These are phyloP conservation scores for Tuta absoluta DNA, from an alignment of 2,888 invertebrate species.

Conservation along the genomic window DNA sequence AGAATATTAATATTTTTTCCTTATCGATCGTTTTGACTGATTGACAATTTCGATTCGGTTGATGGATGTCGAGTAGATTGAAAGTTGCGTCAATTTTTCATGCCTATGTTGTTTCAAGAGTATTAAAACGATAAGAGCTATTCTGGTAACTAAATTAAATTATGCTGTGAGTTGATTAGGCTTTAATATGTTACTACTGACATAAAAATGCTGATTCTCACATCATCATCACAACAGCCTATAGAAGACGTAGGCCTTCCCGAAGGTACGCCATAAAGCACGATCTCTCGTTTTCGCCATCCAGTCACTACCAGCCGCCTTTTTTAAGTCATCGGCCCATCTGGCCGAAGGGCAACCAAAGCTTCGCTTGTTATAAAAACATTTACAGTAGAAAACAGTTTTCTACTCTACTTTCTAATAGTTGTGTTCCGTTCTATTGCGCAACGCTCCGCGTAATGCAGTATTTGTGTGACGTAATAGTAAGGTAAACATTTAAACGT, in stretches of 20 bases:
- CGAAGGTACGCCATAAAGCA: too few relatives aligned
- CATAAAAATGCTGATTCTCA: too few relatives aligned
- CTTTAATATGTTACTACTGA: too few relatives aligned
- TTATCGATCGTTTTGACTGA: slow-evolving; percentile 19
- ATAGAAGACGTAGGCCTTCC: too few relatives aligned
- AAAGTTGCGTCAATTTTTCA: neutral
- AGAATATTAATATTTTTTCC: neutral
- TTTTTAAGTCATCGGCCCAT: too few relatives aligned
- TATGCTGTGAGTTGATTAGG: neutral
- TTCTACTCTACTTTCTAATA: neutral
- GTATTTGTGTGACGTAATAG: slow-evolving; percentile 4
- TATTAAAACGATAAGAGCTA: slow-evolving; percentile 1
- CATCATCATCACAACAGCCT: too few relatives aligned
- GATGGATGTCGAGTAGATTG: slow-evolving; percentile 18
- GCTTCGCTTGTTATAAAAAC: too few relatives aligned
- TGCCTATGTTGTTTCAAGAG: neutral
- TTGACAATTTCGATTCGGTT: slow-evolving; percentile 15
- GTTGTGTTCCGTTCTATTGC: slow-evolving; percentile 4
- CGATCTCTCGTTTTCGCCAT: too few relatives aligned
- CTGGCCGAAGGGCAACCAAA: too few relatives aligned
- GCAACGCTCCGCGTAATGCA: slow-evolving; percentile 4
- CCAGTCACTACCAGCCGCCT: too few relatives aligned
- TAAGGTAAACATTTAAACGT: neutral
- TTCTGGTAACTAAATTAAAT: neutral
- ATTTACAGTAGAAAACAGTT: neutral